A percentile compares a stretch with the other conserved stretches of the same genome.
phyloP scores from a whole-genome alignment of 1,140 invertebrate genomes.

The Lutraria rhynchaena region DNA sequence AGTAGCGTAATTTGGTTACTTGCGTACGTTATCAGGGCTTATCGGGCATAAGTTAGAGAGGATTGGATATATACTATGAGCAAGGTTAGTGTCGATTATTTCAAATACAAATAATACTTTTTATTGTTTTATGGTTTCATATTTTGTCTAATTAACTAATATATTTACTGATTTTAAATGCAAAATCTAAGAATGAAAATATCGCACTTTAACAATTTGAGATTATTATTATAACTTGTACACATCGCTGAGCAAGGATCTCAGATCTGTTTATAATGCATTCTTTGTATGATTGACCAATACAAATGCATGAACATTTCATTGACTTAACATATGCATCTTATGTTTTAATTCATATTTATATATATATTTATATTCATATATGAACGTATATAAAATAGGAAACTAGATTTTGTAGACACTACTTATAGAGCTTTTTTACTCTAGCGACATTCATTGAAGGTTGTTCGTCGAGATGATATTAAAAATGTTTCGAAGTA shows the following conservation, averaged over 20 bases:
- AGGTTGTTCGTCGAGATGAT: slow-evolving; percentile 19
- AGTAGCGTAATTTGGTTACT: slow-evolving; percentile 44
- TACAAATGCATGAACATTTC: background rate
- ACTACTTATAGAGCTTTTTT: slow-evolving; percentile 6
- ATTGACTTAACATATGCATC: slow-evolving; percentile 1
- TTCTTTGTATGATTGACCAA: background rate
- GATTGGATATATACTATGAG: slow-evolving; percentile 43
- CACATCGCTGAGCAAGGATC: background rate
- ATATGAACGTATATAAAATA: slow-evolving; percentile 28
- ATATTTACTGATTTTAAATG: too few relatives aligned
- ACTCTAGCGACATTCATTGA: slow-evolving; percentile 31
- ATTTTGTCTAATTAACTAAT: too few relatives aligned
- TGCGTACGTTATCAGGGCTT: slow-evolving; percentile 50
- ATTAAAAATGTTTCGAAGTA: slow-evolving; percentile 4
- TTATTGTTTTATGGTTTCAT: slow-evolving; percentile 11
- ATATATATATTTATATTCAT: slow-evolving; percentile 14
- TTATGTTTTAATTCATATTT: slow-evolving; percentile 14
- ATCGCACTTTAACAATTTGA: background rate
- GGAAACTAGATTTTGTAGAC: slow-evolving; percentile 1
- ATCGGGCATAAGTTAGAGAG: slow-evolving; percentile 43
- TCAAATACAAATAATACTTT: background rate
- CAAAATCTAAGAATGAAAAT: too few relatives aligned
- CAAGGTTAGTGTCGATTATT: slow-evolving; percentile 11
- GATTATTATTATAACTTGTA: background rate
- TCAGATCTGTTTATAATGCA: background rate